Evolutionary conservation across 2,888 invertebrate species (phyloP), one percentile per base, ranked within the genome.

Genomic region (Lasioglossum morio): DNA sequence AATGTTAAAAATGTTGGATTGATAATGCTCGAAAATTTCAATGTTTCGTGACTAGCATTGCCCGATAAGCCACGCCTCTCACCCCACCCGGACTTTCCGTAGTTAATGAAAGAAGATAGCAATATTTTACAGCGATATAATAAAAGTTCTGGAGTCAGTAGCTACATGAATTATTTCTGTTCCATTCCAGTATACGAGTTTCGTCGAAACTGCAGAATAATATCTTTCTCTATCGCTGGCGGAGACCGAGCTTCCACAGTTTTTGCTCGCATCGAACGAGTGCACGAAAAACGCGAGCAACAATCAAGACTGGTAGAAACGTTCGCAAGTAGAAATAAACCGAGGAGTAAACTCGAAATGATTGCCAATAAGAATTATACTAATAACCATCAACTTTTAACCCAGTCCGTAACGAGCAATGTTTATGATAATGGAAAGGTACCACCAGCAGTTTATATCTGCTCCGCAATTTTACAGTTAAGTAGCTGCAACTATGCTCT

Each of bases 91-190:
- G 27, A 63, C 16, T 34, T 30, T 8, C 30, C 34, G 16, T 8
- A 19, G 66, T 66, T 66, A 66, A 66, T 66, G 66, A 66, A 66
- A 66, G 19, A 23, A 34, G 34, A 34, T 23, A 66, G 19, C 34
- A 19, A 34, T 34, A 34, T 66, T 66, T 34, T 34, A 66, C 19
- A 10, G 3, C 30, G 66, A 66, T 66, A 34, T 66, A 66, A 66
- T 66, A 34, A 66, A 66, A 66, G 30, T 66, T 34, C 34, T 66
- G 34, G 30, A 66, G 66, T 66, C 19, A 23, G 66, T 34, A 23
- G 66, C 66, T 30, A 30, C 66, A 34, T 66, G 66, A 34, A 66
- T 66, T 34, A 66, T 66, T 23, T 30, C 66, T 23, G 66, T 66
- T 8, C 19, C 66, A 66, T 66, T 37, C 5, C 40, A 23, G 70